Evolutionary conservation across 2,113 vertebrate genomes (phyloP), one percentile per base, ranked within the genome.

Genomic region (Taurulus bubalis): DNA sequence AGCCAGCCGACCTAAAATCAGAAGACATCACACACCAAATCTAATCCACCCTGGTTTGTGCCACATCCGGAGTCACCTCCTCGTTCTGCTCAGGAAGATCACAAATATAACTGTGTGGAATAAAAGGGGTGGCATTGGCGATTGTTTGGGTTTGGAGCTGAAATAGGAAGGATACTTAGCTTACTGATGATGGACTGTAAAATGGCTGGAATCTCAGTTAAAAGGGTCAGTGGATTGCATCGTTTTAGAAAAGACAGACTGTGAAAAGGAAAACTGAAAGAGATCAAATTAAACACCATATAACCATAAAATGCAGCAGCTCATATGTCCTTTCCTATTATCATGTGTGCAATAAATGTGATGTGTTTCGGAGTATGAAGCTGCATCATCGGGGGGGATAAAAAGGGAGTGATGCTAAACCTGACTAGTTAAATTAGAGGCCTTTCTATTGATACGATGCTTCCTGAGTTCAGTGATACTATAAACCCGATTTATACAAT

Each of bases 21-120:
- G 55, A 32, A 40, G 47, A 67, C 30, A 53, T 77, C 51, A 20
- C 56, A 30, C 47, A 28, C 14, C 53, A 18, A 58, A 76, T 73
- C 67, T 66, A 85, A 75, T 70, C 67, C 79, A 62, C 73, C 77
- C 80, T 71, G 40, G 75, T 42, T 42, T 42, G 40, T 42, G 40
- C 11, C 40, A 80, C 42, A 76, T 63, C 32, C 30, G 59, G 69
- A 55, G 77, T 82, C 75, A 49, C 28, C 14, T n/a, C 34, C 42
- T 60, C 22, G 5, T 34, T 71, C 10, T 42, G 56, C 10, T 42
- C 72, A 81, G 76, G 78, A 84, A 76, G 56, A 76, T 58, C 51
- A 71, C 53, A 73, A 75, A 74, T 78, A 59, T 40, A 20, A 64
- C 32, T 53, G 2, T 20, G 34, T 34, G 45, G 24, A 66, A 60